These are phyloP conservation scores for Elymnias hypermnestra DNA, from an alignment of 1,140 invertebrate species.

Conservation along the genomic window DNA sequence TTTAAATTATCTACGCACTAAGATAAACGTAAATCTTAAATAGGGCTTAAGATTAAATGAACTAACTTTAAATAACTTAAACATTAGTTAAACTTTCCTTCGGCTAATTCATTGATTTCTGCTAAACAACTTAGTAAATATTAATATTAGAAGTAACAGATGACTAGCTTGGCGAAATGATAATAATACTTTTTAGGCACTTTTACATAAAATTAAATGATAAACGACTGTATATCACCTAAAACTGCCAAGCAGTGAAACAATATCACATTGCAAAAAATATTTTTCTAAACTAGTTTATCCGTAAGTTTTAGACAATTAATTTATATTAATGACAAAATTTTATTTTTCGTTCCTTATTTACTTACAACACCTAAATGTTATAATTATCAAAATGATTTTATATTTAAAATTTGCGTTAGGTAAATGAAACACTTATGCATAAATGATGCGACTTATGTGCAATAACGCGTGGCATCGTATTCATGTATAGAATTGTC, in stretches of 20 bases:
- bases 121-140: neutral
- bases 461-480: too few species aligned
- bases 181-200: slow-evolving; percentile 10
- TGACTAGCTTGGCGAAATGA: slow-evolving; percentile 27
- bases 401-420: slow-evolving; percentile 1
- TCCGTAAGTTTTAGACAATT: slow-evolving; percentile 1
- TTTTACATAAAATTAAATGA: slow-evolving; percentile 7
- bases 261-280: slow-evolving; percentile 28
- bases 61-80: too few species aligned
- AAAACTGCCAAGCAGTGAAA: slow-evolving; percentile 37
- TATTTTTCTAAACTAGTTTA: slow-evolving; percentile 7
- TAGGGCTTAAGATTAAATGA: too few species aligned
- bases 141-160: neutral
- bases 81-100: too few species aligned
- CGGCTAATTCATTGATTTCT: neutral
- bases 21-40: too few species aligned
- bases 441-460: too few species aligned
- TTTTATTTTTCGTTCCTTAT: neutral
- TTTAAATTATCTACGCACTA: too few species aligned
- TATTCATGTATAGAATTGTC: too few species aligned
- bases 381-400: neutral
- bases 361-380: neutral
- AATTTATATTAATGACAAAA: slow-evolving; percentile 15
- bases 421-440: too few species aligned
- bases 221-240: neutral